Base-by-base conservation (phyloP, 2,113 vertebrate species). In the Chitala chitala region DNA sequence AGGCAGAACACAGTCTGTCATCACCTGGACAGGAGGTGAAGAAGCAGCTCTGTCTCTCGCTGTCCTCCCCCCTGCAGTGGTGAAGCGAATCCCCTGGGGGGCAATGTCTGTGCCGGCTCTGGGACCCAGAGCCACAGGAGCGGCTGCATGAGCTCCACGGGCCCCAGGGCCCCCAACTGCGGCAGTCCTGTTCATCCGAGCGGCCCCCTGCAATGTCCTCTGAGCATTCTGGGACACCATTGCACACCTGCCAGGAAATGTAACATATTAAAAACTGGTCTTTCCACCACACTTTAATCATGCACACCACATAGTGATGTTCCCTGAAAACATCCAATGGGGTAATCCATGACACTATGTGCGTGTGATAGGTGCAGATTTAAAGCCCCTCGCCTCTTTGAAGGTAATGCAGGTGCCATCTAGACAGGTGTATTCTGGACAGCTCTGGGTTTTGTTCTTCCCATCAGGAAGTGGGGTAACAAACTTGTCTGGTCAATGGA, bases 141-240 rank as follows among this genome's bases (percentile, higher is more conserved):
- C 2, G 79, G 70, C 89, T 94, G 81, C 95, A 98, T 0, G 78
- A 5, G 3, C 83, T 87, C 95, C 95, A 97, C 0, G 84, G 76
- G 2, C 85, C 88, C 94, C 95, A 96, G 6, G 86, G 55, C 3
- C 86, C 83, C 95, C 95, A 98, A 6, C 70, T 79, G 6, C 86
- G 90, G 33, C 92, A 95, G 66, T 63, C 87, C 75, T 65, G 77
- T 83, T 93, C 95, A 51, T 90, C 95, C 5, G 71, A 83, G 1
- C 85, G 79, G 8, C 65, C 71, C 10, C 69, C 46, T 1, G 80
- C 3, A 0, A 78, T 40, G 13, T 76, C 72, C 0, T 81, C 79
- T 0, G 78, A 71, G 12, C 95, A 97, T 74, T 97, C 92, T 0
- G 81, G 80, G 46, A 89, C 78, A 0, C 91, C 91, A 0, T 95